A percentile compares a stretch with the other conserved stretches of the same genome.
These are phyloP conservation scores for Danionella cerebrum DNA, from an alignment of 2,113 vertebrate species.

Conservation along the genomic window DNA sequence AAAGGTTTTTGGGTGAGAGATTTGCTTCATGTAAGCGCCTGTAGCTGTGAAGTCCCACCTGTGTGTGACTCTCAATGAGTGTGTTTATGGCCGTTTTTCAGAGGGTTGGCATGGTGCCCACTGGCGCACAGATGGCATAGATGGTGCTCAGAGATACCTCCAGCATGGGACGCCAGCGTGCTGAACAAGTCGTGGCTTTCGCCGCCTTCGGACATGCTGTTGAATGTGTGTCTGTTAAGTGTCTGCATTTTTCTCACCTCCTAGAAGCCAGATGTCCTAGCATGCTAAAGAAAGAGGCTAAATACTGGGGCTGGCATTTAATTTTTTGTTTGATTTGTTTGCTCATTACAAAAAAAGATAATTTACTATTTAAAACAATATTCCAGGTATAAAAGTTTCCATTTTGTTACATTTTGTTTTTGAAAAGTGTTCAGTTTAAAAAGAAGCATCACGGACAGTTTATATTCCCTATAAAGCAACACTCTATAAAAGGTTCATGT, in stretches of 20 bases:
- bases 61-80: not conserved
- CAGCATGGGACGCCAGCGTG: conserved; percentile 19
- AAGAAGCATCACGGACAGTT: too few relatives aligned
- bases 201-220: conserved; percentile 33
- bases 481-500: too few relatives aligned
- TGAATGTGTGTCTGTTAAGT: conserved; percentile 7
- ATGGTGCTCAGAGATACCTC: conserved; percentile 11
- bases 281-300: conserved; percentile 10
- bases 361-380: too few relatives aligned
- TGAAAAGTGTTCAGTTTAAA: too few relatives aligned
- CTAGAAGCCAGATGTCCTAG: conserved; percentile 14
- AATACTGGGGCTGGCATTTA: too few relatives aligned
- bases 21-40: too few relatives aligned
- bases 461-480: too few relatives aligned
- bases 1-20: too few relatives aligned
- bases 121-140: conserved; percentile 20
- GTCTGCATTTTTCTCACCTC: conserved; percentile 1
- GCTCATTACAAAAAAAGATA: too few relatives aligned
- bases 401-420: too few relatives aligned
- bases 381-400: too few relatives aligned
- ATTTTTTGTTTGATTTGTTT: too few relatives aligned
- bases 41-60: conserved; percentile 6
- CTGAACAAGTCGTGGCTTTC: conserved; percentile 32
- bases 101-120: conserved; percentile 3
- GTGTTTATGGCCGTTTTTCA: not conserved